Conservation (phyloP, 53 echinoderm and acorn worm species). For the Crossaster papposus region DNA sequence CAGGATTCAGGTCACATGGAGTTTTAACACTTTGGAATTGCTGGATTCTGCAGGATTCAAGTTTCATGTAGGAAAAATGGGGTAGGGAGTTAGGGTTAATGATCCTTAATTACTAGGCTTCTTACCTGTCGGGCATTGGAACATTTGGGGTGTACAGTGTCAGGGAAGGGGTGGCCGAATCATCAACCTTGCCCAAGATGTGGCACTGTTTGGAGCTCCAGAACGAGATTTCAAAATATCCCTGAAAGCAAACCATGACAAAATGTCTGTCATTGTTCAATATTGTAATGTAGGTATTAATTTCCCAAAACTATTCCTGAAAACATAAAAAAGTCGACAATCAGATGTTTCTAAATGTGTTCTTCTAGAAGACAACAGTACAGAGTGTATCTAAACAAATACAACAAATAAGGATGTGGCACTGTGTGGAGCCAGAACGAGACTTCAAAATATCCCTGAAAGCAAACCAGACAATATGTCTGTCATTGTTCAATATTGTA, state of each 20-base stretch:
- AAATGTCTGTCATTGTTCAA: background rate
- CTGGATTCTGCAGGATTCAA: too few species aligned
- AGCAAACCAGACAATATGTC: background rate
- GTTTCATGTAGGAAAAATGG: too few species aligned
- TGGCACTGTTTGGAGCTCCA: slow-evolving; percentile 28
- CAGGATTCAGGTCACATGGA: too few species aligned
- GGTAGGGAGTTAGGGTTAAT: too few species aligned
- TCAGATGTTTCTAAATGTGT: too few species aligned
- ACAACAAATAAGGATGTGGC: slow-evolving; percentile 37
- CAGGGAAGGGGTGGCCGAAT: slow-evolving; percentile 76
- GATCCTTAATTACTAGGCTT: background rate
- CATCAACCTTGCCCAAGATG: slow-evolving; percentile 49
- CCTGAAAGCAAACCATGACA: slow-evolving; percentile 33
- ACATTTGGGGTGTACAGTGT: slow-evolving; percentile 77
- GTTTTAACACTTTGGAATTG: too few species aligned
- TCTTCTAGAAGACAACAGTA: too few species aligned
- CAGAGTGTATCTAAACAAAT: too few species aligned
- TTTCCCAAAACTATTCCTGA: background rate
- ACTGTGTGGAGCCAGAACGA: slow-evolving; percentile 17
- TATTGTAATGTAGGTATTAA: background rate
- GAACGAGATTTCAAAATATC: slow-evolving; percentile 70
- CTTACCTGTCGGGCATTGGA: slow-evolving; percentile 83
- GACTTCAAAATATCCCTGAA: slow-evolving; percentile 78
- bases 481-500: background rate
- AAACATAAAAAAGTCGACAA: too few species aligned